Conservation (phyloP, 2,113 vertebrate species). For the Gracilinanus agilis region DNA sequence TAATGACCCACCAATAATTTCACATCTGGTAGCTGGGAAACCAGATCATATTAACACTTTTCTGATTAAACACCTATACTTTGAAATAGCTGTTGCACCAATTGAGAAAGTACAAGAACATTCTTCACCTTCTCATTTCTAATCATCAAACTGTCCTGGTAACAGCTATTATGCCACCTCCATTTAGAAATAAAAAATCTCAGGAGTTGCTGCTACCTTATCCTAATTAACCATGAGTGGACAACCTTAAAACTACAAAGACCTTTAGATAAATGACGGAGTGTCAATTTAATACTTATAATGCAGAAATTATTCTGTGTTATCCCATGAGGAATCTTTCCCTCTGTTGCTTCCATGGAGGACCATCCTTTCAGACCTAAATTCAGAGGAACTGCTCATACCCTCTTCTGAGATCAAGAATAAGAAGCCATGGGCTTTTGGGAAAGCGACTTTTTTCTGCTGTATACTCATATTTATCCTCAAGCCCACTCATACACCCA, state of each 20-base stretch:
- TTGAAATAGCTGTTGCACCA: background rate
- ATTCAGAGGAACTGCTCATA: background rate
- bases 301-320: background rate
- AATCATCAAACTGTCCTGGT: background rate
- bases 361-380: background rate
- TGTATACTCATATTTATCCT: background rate
- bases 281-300: no score
- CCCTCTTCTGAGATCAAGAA: background rate
- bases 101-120: background rate
- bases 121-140: background rate
- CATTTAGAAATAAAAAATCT: background rate
- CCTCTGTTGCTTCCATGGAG: background rate
- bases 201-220: background rate
- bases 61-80: background rate
- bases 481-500: accelerated
- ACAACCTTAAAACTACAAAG: background rate
- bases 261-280: background rate
- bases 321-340: background rate
- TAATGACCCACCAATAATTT: background rate
- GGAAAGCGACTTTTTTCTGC: background rate
- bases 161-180: background rate
- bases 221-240: background rate
- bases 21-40: background rate
- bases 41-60: background rate
- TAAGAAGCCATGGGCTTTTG: background rate